Base-by-base conservation (phyloP, 2,797 vertebrate genomes). In the Erpetoichthys calabaricus region DNA sequence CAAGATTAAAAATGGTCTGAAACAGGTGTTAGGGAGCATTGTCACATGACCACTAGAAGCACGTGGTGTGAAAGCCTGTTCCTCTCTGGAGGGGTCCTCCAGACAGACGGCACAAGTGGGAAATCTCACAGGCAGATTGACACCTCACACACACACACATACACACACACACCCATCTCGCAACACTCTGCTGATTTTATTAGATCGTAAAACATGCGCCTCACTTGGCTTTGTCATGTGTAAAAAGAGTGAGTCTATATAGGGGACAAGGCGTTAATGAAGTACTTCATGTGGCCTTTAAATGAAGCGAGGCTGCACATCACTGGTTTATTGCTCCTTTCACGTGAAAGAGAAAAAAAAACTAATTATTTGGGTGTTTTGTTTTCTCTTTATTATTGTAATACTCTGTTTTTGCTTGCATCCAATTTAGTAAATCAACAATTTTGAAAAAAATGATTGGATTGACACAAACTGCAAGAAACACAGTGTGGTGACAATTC, bases 201-300 rank as follows among this genome's bases (percentile, higher is more conserved):
- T 72, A 82, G 77, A 80, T 74, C 79, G 80, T 84, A 85, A 87
- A 86, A 85, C 80, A 84, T 68, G 73, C 73, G 80, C 73, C 63
- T 73, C 59, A 67, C 79, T 84, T 71, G 69, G 78, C 79, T 80
- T 78, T 83, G 80, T 66, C 78, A 77, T 74, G 75, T 69, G 73
- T 84, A 80, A 82, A 83, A 80, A 75, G 73, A 74, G 79, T 72
- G 71, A 70, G 80, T 76, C 78, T 70, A 63, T 85, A 25, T 25
- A 25, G 25, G 25, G 25, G 25, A 25, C 25, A 25, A 25, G 25
- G 25, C 25, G 25, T 25, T 25, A 25, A 25, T 25, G 25, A 25
- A 25, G 25, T 25, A 25, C 25, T 25, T 25, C 25, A 25, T 25
- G 25, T 25, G 25, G 25, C 25, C 25, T 25, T 25, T 25, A 25